Base-by-base conservation (phyloP, 1,140 invertebrate species). In the Penaeus indicus region DNA sequence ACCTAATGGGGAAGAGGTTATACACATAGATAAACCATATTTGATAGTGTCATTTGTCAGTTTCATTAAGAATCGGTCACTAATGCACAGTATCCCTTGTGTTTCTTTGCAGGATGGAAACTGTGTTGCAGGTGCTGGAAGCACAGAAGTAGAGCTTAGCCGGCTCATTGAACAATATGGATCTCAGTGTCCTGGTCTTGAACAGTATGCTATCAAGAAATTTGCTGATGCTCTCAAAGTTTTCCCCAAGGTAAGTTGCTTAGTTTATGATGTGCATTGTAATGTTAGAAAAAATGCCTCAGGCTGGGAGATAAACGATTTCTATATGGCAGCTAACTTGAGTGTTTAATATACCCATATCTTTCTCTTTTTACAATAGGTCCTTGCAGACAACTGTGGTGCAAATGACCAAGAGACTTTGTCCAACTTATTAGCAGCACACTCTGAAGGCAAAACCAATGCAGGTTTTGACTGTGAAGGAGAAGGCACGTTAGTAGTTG, bases 121-220 rank as follows among this genome's bases (percentile, higher is more conserved):
- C 92, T 96, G 98, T 91, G 92, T 99, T 60, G 95, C 98, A 78
- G 99, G 99, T 82, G 99, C 97, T 85, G 99, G 99, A 47, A 98
- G 99, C 13, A 95, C 95, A 11, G 99, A 99, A 94, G 96, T 99
- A 89, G 97, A 99, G 93, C 93, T 99, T 54, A 97, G 98, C 10
- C 95, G 96, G 79, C 95, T 97, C 92, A 94, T 99, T 22, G 94
- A 96, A 10, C 94, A 95, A 54, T 98, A 96, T 93, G 98, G 97
- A 8, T 97, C 99, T 91, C 98, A 96, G 61, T 93, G 97, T 69
- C 97, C 98, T 4, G 98, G 98, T 13, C 93, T 99, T 83, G 98
- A 99, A 92, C 99, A 99, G 92, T 99, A 99, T 93, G 96, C 98
- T 47, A 97, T 99, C 1, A 95, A 97, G 89, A 98, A 98, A 92